phyloP scores from a whole-genome alignment of 2,888 invertebrate species.

The Rhaphigaster nebulosa region DNA sequence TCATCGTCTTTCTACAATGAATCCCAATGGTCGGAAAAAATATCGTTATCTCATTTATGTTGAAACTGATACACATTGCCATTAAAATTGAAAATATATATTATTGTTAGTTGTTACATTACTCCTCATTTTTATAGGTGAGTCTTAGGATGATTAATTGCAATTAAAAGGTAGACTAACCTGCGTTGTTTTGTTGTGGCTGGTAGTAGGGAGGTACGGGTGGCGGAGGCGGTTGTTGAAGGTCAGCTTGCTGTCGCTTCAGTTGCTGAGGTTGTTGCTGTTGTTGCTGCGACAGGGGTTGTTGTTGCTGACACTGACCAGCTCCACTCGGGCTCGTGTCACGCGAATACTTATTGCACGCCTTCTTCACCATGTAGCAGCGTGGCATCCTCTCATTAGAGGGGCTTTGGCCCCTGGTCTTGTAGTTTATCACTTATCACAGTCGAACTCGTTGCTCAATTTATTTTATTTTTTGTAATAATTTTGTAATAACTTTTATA shows the following conservation, averaged over 20 bases:
- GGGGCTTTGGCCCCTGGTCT: constrained; percentile 54
- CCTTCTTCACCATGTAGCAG: constrained; percentile 74
- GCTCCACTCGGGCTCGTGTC: constrained; percentile 55
- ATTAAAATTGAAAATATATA: no score
- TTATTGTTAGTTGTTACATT: no score
- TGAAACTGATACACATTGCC: no score
- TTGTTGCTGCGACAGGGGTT: constrained; percentile 31
- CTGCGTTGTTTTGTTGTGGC: constrained; percentile 57
- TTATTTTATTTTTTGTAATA: constrained; percentile 12
- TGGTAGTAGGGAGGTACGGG: constrained; percentile 54
- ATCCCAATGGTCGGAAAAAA: no score
- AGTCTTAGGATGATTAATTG: background rate
- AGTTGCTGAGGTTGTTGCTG: background rate
- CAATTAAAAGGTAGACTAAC: background rate
- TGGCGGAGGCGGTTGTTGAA: constrained; percentile 59
- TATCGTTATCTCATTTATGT: no score
- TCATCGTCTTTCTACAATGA: no score
- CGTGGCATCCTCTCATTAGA: constrained; percentile 77
- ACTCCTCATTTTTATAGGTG: background rate
- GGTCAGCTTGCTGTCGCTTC: constrained; percentile 57
- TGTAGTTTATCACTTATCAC: constrained; percentile 55
- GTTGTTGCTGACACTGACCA: constrained; percentile 48
- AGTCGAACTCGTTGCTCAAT: constrained; percentile 59
- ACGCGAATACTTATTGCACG: constrained; percentile 65
- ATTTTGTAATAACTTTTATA: constrained; percentile 26